phyloP scores from a whole-genome alignment of 2,888 invertebrate genomes.

The Aphidius colemani region DNA sequence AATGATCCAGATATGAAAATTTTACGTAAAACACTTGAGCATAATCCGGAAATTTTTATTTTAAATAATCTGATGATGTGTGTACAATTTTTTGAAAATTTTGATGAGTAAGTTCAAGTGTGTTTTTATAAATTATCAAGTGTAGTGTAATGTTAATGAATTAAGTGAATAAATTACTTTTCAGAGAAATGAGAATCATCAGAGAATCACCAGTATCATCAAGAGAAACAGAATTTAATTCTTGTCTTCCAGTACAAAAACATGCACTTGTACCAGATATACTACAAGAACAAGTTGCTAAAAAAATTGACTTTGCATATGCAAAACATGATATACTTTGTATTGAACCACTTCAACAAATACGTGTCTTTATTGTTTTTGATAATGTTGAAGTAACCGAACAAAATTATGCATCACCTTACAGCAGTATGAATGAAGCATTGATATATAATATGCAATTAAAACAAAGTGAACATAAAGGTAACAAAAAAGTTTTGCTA shows the following conservation, averaged over 20 bases:
- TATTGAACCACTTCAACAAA: constrained; percentile 67
- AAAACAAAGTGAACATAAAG: constrained; percentile 47
- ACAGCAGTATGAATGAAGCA: constrained; percentile 66
- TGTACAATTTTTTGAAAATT: constrained; percentile 80
- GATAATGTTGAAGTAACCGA: constrained; percentile 76
- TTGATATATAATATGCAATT: constrained; percentile 68
- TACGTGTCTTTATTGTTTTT: constrained; percentile 72
- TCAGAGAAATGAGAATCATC: constrained; percentile 65
- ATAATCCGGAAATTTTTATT: constrained; percentile 72
- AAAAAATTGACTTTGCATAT: constrained; percentile 64
- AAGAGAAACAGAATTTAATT: constrained; percentile 63
- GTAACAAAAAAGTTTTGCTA: constrained; percentile 35
- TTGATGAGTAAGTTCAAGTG: constrained; percentile 68
- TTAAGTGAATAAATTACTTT: constrained; percentile 42
- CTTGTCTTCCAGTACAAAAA: constrained; percentile 66
- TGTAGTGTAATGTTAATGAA: neutral
- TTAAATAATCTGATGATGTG: constrained; percentile 77
- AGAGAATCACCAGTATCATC: constrained; percentile 62
- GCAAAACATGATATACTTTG: constrained; percentile 42
- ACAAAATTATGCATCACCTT: constrained; percentile 66
- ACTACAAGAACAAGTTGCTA: constrained; percentile 71
- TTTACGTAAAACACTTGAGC: constrained; percentile 66
- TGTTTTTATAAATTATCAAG: neutral
- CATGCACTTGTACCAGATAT: constrained; percentile 71
- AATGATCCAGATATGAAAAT: constrained; percentile 65